Conservation (phyloP, 37 sponge, comb jelly and placozoan species). For the Crambe crambe region DNA sequence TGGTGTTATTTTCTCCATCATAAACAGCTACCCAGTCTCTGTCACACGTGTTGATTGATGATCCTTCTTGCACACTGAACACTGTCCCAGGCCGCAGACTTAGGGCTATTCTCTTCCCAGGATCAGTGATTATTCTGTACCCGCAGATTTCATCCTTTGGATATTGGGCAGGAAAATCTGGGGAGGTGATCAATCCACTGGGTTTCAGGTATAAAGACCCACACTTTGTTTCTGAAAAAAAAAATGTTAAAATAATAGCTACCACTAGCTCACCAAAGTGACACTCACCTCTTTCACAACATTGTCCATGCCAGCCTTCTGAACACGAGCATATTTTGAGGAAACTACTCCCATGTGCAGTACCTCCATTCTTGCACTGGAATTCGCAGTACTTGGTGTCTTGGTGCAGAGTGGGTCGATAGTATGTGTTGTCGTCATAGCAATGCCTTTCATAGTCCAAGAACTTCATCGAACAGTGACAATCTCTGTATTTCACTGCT, state of each 20-base stretch:
- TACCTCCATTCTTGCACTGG: constrained; percentile 56
- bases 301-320: constrained; percentile 39
- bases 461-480: constrained; percentile 37
- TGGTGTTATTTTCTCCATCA: constrained; percentile 18
- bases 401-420: constrained; percentile 15
- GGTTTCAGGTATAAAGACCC: constrained; percentile 20
- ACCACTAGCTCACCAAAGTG: too few species aligned
- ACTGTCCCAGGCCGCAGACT: background rate
- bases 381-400: constrained; percentile 36
- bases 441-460: constrained; percentile 40
- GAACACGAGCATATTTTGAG: background rate
- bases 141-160: constrained; percentile 23
- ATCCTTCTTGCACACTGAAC: constrained; percentile 39
- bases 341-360: background rate
- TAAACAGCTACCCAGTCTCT: constrained; percentile 42
- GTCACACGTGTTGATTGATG: constrained; percentile 21
- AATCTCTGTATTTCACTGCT: constrained; percentile 31
- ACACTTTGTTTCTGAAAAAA: constrained; percentile 46
- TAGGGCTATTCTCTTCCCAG: constrained; percentile 54
- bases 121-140: constrained; percentile 67
- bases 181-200: constrained; percentile 31
- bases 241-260: background rate
- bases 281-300: constrained; percentile 74
- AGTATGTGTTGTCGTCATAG: constrained; percentile 33
- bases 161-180: constrained; percentile 12